These are phyloP conservation scores for Myiotriccus ornatus DNA, from an alignment of 2,797 vertebrate species.

Conservation along the genomic window DNA sequence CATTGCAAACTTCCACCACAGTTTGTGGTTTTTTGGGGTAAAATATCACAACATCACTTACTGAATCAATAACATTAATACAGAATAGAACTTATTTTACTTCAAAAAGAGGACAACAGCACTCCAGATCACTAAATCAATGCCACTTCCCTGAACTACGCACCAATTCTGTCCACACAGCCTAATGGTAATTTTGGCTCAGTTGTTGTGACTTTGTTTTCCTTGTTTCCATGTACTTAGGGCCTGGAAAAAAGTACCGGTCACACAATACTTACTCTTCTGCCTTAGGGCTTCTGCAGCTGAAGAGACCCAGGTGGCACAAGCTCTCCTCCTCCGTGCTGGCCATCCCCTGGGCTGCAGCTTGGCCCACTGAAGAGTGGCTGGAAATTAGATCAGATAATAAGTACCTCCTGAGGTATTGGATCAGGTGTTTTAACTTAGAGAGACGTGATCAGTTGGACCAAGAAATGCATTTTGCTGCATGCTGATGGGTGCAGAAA, in stretches of 20 bases:
- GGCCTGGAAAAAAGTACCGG: not conserved
- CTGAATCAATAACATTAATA: not conserved
- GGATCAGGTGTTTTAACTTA: not conserved
- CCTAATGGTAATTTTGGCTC: not conserved
- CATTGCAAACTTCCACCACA: not conserved
- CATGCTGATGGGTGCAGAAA: not conserved
- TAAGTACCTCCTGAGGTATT: not conserved
- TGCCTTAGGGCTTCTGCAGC: not conserved
- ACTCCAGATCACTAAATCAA: not conserved
- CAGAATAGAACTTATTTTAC: not conserved
- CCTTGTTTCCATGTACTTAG: not conserved
- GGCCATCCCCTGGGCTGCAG: not conserved
- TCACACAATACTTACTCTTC: not conserved
- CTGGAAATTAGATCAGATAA: not conserved
- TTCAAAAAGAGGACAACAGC: not conserved
- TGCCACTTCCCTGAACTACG: not conserved
- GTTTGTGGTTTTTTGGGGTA: not conserved
- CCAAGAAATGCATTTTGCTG: not conserved
- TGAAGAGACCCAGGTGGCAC: not conserved
- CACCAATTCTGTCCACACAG: not conserved
- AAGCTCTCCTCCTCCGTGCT: not conserved
- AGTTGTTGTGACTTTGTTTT: not conserved
- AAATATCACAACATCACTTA: not conserved
- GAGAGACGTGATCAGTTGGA: not conserved
- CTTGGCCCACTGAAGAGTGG: not conserved